These are phyloP conservation scores for Thera obeliscata DNA, from an alignment of 2,888 invertebrate species.

Conservation along the genomic window DNA sequence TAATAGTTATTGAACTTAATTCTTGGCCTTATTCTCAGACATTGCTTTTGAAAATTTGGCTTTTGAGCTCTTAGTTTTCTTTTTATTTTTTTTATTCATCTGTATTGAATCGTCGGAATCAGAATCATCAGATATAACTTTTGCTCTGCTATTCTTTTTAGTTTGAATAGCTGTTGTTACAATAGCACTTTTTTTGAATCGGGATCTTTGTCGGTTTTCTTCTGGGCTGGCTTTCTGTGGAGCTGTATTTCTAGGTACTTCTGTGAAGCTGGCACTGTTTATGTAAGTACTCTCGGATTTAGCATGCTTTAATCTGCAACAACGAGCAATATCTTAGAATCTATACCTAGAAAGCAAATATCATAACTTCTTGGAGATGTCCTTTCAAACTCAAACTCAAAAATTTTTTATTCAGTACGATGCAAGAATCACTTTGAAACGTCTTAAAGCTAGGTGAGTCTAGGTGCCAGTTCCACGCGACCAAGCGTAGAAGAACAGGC, in stretches of 20 bases:
- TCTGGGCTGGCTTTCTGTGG: constrained; percentile 53
- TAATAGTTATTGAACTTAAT: constrained; percentile 43
- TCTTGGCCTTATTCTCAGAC: constrained; percentile 64
- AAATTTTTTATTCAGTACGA: too few relatives aligned
- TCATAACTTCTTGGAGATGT: not conserved
- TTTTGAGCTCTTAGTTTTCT: constrained; percentile 71
- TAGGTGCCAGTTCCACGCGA: too few relatives aligned
- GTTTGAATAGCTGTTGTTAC: constrained; percentile 84
- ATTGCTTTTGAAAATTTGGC: constrained; percentile 60
- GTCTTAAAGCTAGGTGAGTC: too few relatives aligned
- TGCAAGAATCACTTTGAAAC: too few relatives aligned
- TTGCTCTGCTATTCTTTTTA: constrained; percentile 61
- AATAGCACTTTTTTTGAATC: constrained; percentile 85
- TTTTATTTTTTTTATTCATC: constrained; percentile 72
- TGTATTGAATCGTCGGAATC: constrained; percentile 78
- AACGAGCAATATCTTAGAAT: not conserved
- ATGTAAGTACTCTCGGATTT: constrained; percentile 71
- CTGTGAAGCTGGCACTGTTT: constrained; percentile 75
- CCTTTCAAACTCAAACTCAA: too few relatives aligned
- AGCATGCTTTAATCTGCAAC: constrained; percentile 70
- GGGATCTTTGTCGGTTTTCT: constrained; percentile 67
- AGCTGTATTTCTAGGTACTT: constrained; percentile 68
- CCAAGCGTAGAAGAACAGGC: too few relatives aligned
- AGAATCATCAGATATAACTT: constrained; percentile 66
- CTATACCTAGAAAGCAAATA: not conserved